phyloP scores from a whole-genome alignment of 2,888 invertebrate genomes.

The Calliopum simillimum region DNA sequence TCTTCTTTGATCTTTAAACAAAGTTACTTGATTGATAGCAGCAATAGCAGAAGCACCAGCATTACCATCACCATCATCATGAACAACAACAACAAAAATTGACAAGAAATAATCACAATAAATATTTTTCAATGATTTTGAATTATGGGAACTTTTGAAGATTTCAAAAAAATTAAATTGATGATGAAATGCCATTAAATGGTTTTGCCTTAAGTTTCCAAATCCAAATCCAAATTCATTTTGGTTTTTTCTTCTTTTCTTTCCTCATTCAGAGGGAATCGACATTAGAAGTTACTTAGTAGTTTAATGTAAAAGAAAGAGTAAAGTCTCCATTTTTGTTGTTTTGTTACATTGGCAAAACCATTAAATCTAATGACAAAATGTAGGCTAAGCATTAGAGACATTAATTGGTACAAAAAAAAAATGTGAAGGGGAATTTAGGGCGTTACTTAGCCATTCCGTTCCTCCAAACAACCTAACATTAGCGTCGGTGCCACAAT shows the following conservation, averaged over 20 bases:
- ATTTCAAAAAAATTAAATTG: constrained; percentile 49
- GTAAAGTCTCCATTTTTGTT: constrained; percentile 31
- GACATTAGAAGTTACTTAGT: too few species aligned
- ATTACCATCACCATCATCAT: constrained; percentile 44
- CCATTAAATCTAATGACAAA: constrained; percentile 63
- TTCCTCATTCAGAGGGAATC: too few species aligned
- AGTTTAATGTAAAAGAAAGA: constrained; percentile 10
- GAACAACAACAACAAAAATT: constrained; percentile 42
- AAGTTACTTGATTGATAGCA: constrained; percentile 46
- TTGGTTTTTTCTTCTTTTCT: too few species aligned
- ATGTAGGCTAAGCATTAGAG: constrained; percentile 44
- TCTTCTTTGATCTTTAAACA: constrained; percentile 36
- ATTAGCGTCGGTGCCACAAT: too few species aligned
- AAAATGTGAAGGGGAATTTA: too few species aligned
- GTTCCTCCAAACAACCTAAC: too few species aligned
- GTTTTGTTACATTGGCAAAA: constrained; percentile 45
- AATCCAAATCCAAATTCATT: not conserved
- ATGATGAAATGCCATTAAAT: constrained; percentile 59
- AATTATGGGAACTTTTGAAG: constrained; percentile 59
- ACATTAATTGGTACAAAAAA: too few species aligned
- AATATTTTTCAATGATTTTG: constrained; percentile 62
- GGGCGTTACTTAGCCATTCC: too few species aligned
- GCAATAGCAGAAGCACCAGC: constrained; percentile 28
- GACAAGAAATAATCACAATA: constrained; percentile 56
- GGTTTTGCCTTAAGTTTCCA: constrained; percentile 45